These are phyloP conservation scores for Melanostigma gelatinosum DNA, from an alignment of 2,113 vertebrate genomes.

Conservation along the genomic window DNA sequence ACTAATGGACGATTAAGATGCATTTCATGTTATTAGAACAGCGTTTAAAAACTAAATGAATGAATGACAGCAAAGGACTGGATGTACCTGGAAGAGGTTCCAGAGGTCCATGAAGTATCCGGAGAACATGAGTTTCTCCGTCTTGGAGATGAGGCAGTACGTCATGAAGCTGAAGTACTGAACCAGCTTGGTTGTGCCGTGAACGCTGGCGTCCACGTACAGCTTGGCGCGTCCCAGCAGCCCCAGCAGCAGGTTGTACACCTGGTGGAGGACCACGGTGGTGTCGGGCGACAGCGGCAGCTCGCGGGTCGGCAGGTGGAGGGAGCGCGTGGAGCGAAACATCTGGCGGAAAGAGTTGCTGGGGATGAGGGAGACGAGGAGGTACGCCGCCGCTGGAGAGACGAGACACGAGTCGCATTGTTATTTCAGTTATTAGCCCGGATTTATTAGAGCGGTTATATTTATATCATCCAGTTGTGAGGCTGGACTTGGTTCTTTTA, in stretches of 20 bases:
- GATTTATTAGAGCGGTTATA: neutral
- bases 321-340: constrained; percentile 97
- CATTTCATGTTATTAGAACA: no score
- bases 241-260: constrained; percentile 96
- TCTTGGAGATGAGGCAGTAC: constrained; percentile 99
- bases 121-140: constrained; percentile 99
- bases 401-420: neutral
- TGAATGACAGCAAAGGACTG: no score
- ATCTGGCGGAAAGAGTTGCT: constrained; percentile 99
- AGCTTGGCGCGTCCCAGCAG: constrained; percentile 97
- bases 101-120: constrained; percentile 99
- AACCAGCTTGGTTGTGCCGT: constrained; percentile 98
- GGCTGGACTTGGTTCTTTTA: no score
- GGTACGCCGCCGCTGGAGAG: constrained; percentile 94
- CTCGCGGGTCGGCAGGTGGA: constrained; percentile 96
- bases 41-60: no score
- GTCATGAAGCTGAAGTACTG: constrained; percentile 99
- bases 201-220: constrained; percentile 96
- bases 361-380: constrained; percentile 98
- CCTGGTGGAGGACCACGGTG: constrained; percentile 97
- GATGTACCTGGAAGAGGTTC: constrained; percentile 93
- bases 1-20: no score
- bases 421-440: neutral
- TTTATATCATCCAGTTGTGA: neutral
- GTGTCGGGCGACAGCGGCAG: constrained; percentile 97